These are phyloP conservation scores for Nemopilema nomurai DNA, from an alignment of 30 jellyfish, hydroid and myxozoan species.

Conservation along the genomic window DNA sequence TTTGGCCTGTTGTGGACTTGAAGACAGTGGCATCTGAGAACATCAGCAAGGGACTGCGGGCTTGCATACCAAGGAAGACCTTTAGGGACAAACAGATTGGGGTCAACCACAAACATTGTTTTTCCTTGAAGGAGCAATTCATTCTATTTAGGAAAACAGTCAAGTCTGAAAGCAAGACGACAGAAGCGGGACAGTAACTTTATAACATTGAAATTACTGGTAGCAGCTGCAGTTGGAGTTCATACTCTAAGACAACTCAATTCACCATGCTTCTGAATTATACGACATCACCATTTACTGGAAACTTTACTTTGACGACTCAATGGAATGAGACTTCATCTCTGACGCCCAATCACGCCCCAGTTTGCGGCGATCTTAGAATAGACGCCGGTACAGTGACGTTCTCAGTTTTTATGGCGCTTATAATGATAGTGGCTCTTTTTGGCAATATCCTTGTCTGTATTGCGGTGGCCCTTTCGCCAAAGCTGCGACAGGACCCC, in stretches of 20 bases:
- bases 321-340: background rate
- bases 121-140: no score
- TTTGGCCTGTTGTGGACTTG: no score
- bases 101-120: no score
- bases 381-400: slow-evolving; percentile 12
- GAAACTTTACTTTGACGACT: background rate
- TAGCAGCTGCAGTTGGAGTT: background rate
- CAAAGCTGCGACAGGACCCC: slow-evolving; percentile 40
- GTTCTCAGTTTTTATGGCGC: slow-evolving; percentile 12
- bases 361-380: slow-evolving; percentile 10
- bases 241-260: no score
- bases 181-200: no score
- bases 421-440: slow-evolving; percentile 33
- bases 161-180: no score
- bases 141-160: no score
- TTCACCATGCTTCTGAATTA: background rate
- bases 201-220: background rate
- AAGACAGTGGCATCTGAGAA: no score
- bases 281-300: background rate
- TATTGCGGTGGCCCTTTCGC: slow-evolving; percentile 49
- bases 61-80: no score
- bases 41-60: no score
- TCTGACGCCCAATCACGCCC: no score
- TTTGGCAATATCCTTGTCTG: slow-evolving; percentile 57
- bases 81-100: no score